Evolutionary conservation across 2,888 invertebrate genomes (phyloP).

Genomic region (Odontomyia ornata): DNA sequence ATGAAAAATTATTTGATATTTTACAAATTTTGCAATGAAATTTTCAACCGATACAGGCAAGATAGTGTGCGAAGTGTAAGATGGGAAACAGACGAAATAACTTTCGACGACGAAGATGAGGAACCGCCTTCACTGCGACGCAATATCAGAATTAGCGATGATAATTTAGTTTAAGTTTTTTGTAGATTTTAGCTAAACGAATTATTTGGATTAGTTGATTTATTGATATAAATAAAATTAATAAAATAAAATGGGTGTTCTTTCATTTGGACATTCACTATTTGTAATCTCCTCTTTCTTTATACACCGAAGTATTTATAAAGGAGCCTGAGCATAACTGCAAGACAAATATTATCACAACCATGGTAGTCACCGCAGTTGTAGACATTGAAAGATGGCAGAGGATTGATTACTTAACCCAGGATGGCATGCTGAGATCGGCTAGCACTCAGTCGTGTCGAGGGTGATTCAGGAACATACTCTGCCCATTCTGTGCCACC

Average conservation of each 20-base stretch:
- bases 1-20: background rate
- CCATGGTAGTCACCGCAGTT: too few species aligned
- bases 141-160: background rate
- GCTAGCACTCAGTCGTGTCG: too few species aligned
- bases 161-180: conserved; percentile 29
- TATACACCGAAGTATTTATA: too few species aligned
- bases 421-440: too few species aligned
- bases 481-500: too few species aligned
- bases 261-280: too few species aligned
- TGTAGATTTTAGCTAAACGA: conserved; percentile 29
- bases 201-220: background rate
- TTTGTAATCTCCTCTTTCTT: too few species aligned
- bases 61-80: conserved; percentile 59
- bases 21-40: background rate
- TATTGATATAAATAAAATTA: background rate
- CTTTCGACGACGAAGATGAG: conserved; percentile 58
- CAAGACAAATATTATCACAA: too few species aligned
- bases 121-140: conserved; percentile 23
- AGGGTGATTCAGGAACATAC: too few species aligned
- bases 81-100: conserved; percentile 60
- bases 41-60: conserved; percentile 53
- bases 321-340: too few species aligned
- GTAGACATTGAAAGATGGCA: too few species aligned
- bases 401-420: too few species aligned
- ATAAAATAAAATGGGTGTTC: background rate